These are phyloP conservation scores for Argynnis bischoffii DNA, from an alignment of 2,888 invertebrate genomes.

Conservation along the genomic window DNA sequence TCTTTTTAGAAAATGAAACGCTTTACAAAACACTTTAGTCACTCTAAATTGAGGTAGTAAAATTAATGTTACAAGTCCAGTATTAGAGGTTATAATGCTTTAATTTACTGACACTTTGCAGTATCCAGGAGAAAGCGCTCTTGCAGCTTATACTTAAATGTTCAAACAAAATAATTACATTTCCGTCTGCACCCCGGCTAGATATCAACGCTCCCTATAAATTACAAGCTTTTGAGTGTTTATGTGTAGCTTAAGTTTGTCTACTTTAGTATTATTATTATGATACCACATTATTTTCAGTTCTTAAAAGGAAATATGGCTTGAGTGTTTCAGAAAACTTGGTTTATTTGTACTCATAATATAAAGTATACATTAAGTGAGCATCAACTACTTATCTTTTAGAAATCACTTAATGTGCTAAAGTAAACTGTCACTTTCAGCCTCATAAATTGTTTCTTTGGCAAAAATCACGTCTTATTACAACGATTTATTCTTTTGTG, in stretches of 20 bases:
- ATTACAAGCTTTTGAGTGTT: constrained; percentile 59
- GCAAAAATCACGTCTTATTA: too few relatives aligned
- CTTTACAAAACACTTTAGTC: neutral
- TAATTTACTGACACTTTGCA: constrained; percentile 16
- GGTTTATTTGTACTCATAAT: too few relatives aligned
- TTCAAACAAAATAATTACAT: constrained; percentile 47
- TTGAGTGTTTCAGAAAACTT: too few relatives aligned
- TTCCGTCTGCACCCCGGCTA: constrained; percentile 54
- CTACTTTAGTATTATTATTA: constrained; percentile 44
- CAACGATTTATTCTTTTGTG: too few relatives aligned
- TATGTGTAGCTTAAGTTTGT: constrained; percentile 54
- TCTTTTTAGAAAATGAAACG: neutral
- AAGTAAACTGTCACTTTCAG: too few relatives aligned
- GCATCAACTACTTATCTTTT: too few relatives aligned
- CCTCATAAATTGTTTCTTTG: too few relatives aligned
- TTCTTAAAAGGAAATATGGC: constrained; percentile 14
- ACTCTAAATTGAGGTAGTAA: neutral
- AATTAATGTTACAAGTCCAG: constrained; percentile 7
- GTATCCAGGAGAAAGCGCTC: constrained; percentile 19
- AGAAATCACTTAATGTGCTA: too few relatives aligned
- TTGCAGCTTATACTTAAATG: constrained; percentile 30
- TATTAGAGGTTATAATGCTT: constrained; percentile 5
- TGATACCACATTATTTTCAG: constrained; percentile 37
- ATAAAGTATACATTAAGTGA: too few relatives aligned
- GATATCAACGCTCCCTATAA: constrained; percentile 61